phyloP scores from a whole-genome alignment of 2,797 vertebrate genomes.

The Typhlichthys subterraneus region DNA sequence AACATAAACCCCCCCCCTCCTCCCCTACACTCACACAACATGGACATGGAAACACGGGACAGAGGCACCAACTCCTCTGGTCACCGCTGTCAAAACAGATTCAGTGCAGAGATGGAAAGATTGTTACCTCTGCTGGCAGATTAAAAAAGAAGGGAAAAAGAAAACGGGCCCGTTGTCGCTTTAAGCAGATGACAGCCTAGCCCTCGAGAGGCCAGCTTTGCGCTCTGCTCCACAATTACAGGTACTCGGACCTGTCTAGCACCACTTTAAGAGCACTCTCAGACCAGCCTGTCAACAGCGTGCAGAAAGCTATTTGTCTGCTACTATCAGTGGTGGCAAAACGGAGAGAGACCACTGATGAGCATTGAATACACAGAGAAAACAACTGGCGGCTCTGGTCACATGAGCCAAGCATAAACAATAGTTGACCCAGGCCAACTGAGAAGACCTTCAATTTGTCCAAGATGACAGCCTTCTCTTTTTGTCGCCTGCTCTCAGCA shows the following conservation, averaged over 20 bases:
- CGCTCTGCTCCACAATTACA: slow-evolving; percentile 92
- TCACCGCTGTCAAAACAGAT: slow-evolving; percentile 61
- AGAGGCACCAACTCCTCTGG: slow-evolving; percentile 50
- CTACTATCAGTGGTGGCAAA: slow-evolving; percentile 85
- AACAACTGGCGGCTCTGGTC: slow-evolving; percentile 62
- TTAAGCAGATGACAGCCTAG: slow-evolving; percentile 93
- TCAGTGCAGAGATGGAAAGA: slow-evolving; percentile 41
- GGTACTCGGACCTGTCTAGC: slow-evolving; percentile 94
- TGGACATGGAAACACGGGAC: slow-evolving; percentile 64
- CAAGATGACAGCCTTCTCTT: slow-evolving; percentile 40
- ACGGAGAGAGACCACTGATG: slow-evolving; percentile 84
- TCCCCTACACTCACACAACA: slow-evolving; percentile 44
- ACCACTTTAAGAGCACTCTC: slow-evolving; percentile 93
- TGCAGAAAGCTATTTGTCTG: slow-evolving; percentile 91
- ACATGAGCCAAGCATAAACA: slow-evolving; percentile 75
- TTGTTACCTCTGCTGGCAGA: slow-evolving; percentile 48
- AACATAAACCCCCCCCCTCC: slow-evolving; percentile 59
- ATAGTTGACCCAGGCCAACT: slow-evolving; percentile 66
- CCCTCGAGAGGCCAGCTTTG: slow-evolving; percentile 88
- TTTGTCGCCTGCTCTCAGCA: slow-evolving; percentile 34
- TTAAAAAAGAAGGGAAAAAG: slow-evolving; percentile 58
- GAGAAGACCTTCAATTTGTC: slow-evolving; percentile 52
- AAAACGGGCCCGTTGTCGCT: slow-evolving; percentile 85
- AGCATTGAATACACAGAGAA: slow-evolving; percentile 86
- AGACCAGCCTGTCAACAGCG: slow-evolving; percentile 88